These are phyloP conservation scores for Hassar affinis DNA, from an alignment of 2,113 vertebrate genomes.

Conservation along the genomic window DNA sequence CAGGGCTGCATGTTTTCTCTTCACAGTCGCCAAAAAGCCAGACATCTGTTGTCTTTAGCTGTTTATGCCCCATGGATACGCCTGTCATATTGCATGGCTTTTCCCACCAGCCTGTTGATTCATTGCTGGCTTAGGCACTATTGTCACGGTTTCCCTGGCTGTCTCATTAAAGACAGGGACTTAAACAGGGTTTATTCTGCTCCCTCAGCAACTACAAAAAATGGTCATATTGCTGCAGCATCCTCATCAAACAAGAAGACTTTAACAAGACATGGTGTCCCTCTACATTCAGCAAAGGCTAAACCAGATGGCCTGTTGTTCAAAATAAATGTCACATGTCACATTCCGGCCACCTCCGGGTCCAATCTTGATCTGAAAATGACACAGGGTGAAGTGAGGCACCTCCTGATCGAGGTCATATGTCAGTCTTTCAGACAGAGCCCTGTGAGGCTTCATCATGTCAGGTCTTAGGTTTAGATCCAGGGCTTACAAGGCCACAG, in stretches of 20 bases:
- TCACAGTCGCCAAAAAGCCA: conserved; percentile 31
- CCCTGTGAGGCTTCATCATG: conserved; percentile 9
- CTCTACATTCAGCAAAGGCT: conserved; percentile 24
- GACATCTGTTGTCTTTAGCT: conserved; percentile 23
- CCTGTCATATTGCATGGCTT: conserved; percentile 29
- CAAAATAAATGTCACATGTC: conserved; percentile 22
- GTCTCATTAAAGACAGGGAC: conserved; percentile 48
- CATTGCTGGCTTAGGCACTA: conserved; percentile 22
- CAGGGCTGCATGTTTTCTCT: conserved; percentile 24
- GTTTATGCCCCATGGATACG: conserved; percentile 24
- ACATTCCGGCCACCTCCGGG: not conserved
- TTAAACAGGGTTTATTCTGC: conserved; percentile 49
- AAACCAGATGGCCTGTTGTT: conserved; percentile 7
- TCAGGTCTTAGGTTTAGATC: conserved; percentile 26
- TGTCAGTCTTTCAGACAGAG: not conserved
- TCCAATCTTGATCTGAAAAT: not conserved
- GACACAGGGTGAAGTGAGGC: not conserved
- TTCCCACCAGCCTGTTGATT: conserved; percentile 35
- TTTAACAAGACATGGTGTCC: conserved; percentile 44
- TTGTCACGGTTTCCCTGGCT: conserved; percentile 41
- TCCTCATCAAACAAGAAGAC: conserved; percentile 39
- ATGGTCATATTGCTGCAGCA: conserved; percentile 27
- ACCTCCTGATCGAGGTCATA: conserved; percentile 29
- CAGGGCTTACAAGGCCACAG: conserved; percentile 1
- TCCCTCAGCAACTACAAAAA: conserved; percentile 31